Conservation (phyloP, 1,140 invertebrate species). For the Bombyx mori region ASM3026992v2 NC_085127.1:8182001-8182500, state of each 20-base stretch:
- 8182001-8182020: too few relatives aligned
- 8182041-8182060: too few relatives aligned
- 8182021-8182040: too few relatives aligned
- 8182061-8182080: too few relatives aligned
- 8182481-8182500: conserved; percentile 22
- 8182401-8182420: conserved; percentile 42
- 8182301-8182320: conserved; percentile 31
- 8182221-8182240: neutral
- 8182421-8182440: conserved; percentile 49
- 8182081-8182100: too few relatives aligned
- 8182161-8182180: too few relatives aligned
- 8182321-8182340: conserved; percentile 19
- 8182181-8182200: too few relatives aligned
- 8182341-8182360: conserved; percentile 20
- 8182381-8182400: conserved; percentile 55
- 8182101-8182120: too few relatives aligned
- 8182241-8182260: conserved; percentile 24
- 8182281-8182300: conserved; percentile 20
- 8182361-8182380: conserved; percentile 40
- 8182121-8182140: too few relatives aligned
- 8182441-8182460: conserved; percentile 49
- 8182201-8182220: too few relatives aligned
- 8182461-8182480: conserved; percentile 44
- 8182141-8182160: too few relatives aligned
- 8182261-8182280: conserved; percentile 34